Conservation (phyloP, 2,888 invertebrate genomes). For the Agrotis ipsilon region DNA sequence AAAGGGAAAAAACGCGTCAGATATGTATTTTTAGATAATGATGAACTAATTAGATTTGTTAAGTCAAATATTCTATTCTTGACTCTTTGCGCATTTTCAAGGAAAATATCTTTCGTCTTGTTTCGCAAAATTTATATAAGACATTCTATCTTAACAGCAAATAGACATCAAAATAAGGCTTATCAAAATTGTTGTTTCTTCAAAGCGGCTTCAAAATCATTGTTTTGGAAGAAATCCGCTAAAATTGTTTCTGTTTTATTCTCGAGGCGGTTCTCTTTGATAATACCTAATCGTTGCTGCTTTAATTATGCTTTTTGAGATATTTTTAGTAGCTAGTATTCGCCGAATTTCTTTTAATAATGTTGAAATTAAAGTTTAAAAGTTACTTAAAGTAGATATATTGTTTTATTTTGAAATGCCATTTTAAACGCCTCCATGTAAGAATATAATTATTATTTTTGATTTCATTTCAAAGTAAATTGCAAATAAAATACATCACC, state of each 20-base stretch:
- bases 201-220: constrained; percentile 34
- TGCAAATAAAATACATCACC: no score
- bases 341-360: constrained; percentile 11
- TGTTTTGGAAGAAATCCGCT: constrained; percentile 44
- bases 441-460: no score
- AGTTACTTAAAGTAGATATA: no score
- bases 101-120: neutral
- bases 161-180: constrained; percentile 27
- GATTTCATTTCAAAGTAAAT: no score
- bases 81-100: neutral
- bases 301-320: constrained; percentile 46
- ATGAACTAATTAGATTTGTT: no score
- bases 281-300: constrained; percentile 28
- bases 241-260: constrained; percentile 42
- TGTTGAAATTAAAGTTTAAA: neutral
- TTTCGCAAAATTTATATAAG: neutral
- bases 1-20: no score
- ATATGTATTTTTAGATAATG: no score
- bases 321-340: constrained; percentile 9
- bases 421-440: no score
- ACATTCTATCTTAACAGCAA: constrained; percentile 18
- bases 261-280: constrained; percentile 17
- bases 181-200: constrained; percentile 37
- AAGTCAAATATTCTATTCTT: no score
- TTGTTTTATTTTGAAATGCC: no score